Conservation (phyloP, 2,797 vertebrate species). For the Novumbra hubbsi region DNA sequence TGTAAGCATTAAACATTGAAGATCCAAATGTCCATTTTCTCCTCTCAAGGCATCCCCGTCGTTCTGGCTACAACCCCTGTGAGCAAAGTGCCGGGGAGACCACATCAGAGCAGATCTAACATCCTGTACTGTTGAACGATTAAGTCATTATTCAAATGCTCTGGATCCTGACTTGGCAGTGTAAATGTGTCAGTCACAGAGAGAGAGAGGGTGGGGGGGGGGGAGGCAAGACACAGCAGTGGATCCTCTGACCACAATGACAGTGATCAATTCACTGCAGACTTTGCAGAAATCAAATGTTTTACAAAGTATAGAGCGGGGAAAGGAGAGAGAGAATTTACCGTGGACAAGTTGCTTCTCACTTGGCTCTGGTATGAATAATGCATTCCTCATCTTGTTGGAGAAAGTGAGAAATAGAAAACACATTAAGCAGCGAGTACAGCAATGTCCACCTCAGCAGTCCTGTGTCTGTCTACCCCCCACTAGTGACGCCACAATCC, state of each 20-base stretch:
- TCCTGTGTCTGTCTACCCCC: conserved; percentile 36
- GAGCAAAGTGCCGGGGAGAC: background rate
- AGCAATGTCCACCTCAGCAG: conserved; percentile 58
- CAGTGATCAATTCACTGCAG: conserved; percentile 70
- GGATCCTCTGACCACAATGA: conserved; percentile 30
- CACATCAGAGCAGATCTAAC: conserved; percentile 6
- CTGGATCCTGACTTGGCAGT: conserved; percentile 32
- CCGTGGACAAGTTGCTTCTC: conserved; percentile 73
- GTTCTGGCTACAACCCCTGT: background rate
- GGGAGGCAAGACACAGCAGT: background rate
- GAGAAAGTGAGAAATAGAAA: conserved; percentile 73
- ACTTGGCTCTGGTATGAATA: conserved; percentile 73
- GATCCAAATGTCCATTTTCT: background rate
- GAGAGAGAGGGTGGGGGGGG: conserved; percentile 28
- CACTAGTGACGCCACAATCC: conserved; percentile 9
- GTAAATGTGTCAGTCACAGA: conserved; percentile 52
- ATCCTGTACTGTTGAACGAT: conserved; percentile 24
- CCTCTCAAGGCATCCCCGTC: background rate
- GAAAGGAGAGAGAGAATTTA: conserved; percentile 58
- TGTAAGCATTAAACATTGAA: background rate
- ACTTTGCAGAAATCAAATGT: conserved; percentile 66
- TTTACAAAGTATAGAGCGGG: conserved; percentile 45
- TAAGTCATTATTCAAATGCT: conserved; percentile 38
- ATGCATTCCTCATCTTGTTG: conserved; percentile 73
- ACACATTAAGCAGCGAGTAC: conserved; percentile 70